A percentile compares a stretch with the other conserved stretches of the same genome.
phyloP scores from a whole-genome alignment of 2,113 vertebrate species.

The Ptilorrhoa leucosticta region DNA sequence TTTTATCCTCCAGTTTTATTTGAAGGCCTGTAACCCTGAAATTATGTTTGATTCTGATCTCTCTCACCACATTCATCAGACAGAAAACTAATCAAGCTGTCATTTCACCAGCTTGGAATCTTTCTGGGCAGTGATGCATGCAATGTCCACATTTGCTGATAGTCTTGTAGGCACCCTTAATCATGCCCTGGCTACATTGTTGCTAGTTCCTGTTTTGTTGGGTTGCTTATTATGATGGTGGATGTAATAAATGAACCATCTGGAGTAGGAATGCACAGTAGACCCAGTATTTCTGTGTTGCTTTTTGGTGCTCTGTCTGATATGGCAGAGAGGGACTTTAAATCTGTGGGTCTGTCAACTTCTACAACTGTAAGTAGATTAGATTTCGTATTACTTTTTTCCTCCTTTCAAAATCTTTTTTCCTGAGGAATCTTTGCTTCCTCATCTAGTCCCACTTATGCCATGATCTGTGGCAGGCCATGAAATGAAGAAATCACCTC shows the following conservation, averaged over 20 bases:
- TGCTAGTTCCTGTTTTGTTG: constrained; percentile 7
- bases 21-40: constrained; percentile 25
- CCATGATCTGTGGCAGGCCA: background rate
- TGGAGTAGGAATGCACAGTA: background rate
- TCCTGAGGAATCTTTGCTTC: background rate
- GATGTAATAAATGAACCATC: background rate
- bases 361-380: background rate
- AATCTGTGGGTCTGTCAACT: background rate
- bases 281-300: background rate
- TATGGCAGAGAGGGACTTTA: background rate
- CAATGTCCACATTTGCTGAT: background rate
- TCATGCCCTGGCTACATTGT: constrained; percentile 19
- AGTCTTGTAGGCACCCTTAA: background rate
- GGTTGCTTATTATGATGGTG: background rate
- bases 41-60: constrained; percentile 50
- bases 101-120: constrained; percentile 26
- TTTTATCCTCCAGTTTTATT: background rate
- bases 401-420: background rate
- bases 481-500: background rate
- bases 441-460: background rate
- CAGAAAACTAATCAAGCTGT: constrained; percentile 54
- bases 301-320: background rate
- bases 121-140: constrained; percentile 37
- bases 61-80: background rate
- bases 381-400: background rate